phyloP scores from a whole-genome alignment of 2,113 vertebrate species.

The Pterocles orientalis region DNA sequence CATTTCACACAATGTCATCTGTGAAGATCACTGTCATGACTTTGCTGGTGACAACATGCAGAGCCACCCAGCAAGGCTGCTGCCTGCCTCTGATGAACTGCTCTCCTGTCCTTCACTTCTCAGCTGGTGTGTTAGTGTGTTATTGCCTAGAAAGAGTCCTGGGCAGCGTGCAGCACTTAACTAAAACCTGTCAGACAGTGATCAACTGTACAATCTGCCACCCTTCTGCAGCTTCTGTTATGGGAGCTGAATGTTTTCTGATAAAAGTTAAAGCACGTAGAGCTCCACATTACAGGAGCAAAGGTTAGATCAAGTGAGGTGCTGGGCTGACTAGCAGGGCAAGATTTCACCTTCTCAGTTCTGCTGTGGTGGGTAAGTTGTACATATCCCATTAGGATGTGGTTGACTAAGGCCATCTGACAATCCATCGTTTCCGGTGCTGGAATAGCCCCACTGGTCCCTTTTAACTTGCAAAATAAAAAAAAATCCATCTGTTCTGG shows the following conservation, averaged over 20 bases:
- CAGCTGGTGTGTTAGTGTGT: background rate
- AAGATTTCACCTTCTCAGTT: background rate
- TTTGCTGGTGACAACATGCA: background rate
- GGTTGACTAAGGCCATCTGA: background rate
- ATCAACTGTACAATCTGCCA: constrained; percentile 34
- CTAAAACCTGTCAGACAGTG: constrained; percentile 57
- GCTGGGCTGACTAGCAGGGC: background rate
- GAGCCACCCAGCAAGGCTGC: background rate
- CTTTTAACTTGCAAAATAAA: background rate
- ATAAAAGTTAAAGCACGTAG: background rate
- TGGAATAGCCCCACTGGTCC: background rate
- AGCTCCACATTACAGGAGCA: background rate
- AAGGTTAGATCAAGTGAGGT: background rate
- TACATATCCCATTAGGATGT: background rate
- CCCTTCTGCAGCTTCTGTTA: constrained; percentile 24
- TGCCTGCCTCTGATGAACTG: background rate
- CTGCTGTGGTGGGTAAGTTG: background rate
- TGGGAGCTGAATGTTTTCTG: background rate
- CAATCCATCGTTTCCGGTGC: fast-evolving
- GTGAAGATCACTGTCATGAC: background rate
- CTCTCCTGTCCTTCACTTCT: background rate
- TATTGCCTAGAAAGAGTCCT: background rate
- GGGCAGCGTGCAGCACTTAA: background rate
- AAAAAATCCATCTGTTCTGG: background rate
- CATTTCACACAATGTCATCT: background rate